These are phyloP conservation scores for Ameiurus melas DNA, from an alignment of 2,113 vertebrate genomes.

Conservation along the genomic window DNA sequence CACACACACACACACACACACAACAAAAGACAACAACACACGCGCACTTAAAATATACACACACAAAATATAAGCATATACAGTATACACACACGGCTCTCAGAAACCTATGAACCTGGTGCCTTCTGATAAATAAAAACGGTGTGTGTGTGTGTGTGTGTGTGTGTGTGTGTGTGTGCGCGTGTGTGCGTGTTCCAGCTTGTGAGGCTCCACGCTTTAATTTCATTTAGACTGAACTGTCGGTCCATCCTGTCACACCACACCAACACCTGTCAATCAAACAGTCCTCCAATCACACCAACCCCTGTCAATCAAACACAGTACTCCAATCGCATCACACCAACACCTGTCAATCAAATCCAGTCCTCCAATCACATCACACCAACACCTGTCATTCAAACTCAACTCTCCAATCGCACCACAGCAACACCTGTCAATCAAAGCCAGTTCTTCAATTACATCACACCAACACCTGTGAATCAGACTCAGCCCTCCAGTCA, in stretches of 20 bases:
- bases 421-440: background rate
- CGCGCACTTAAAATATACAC: background rate
- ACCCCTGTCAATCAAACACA: background rate
- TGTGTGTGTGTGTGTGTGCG: background rate
- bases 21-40: too few species aligned
- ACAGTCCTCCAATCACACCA: background rate
- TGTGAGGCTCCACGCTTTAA: background rate
- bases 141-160: background rate
- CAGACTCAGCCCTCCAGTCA: too few species aligned
- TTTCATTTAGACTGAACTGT: background rate
- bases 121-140: constrained; percentile 6
- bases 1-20: too few species aligned
- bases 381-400: background rate
- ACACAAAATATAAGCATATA: background rate
- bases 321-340: background rate
- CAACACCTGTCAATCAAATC: constrained; percentile 13
- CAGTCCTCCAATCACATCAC: background rate
- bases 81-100: background rate
- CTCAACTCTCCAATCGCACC: background rate
- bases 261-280: background rate
- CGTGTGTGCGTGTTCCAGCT: background rate
- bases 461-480: background rate
- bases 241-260: background rate
- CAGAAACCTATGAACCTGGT: constrained; percentile 10
- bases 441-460: background rate